Evolutionary conservation across 2,113 vertebrate genomes (phyloP), one percentile per base, ranked within the genome.

Genomic region (Misgurnus mizolepis): DNA sequence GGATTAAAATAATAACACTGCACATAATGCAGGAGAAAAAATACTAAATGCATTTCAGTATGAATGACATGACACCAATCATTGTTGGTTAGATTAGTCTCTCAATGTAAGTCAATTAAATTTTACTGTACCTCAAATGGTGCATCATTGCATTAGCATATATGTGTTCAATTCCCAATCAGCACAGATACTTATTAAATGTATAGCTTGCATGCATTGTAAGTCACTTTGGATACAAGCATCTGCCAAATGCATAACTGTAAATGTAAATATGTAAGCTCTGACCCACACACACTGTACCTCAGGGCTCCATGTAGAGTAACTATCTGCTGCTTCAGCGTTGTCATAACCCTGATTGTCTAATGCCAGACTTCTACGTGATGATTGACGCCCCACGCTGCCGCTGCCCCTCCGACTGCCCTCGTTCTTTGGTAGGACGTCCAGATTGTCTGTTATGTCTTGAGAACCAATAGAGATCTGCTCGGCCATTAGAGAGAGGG

Each of bases 221-320:
- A 34, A 34, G 27, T 34, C 27, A 34, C 27, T 34, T 34, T 34
- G 27, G 27, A 34, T 34, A 34, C 1, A 34, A 34, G 27, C 27
- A 34, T 2, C 27, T 34, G 27, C 27, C 27, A 47, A 47, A 47
- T 47, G 45, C 45, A 47, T 10, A 56, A 56, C 15, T 5, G 53
- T 56, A 9, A 50, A 6, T 12, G 12, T 4, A 4, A 4, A 53
- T 53, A 14, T 15, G 11, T 53, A 39, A 55, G n/a, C 9, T 11
- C n/a, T 22, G n/a, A 27, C 7, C 62, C 15, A 27, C 53, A 43
- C 65, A 40, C 22, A 45, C 69, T 78, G 80, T 94, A 96, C 97
- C 96, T 97, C 96, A 47, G 95, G 93, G 87, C 91, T 96, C 94
- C 94, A 96, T 17, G 89, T 87, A 0, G 94, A 94, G 60, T 95